A percentile compares a stretch with the other conserved stretches of the same genome.
Evolutionary conservation across 2,113 vertebrate species (phyloP).

Genomic region (Heliornis fulica): DNA sequence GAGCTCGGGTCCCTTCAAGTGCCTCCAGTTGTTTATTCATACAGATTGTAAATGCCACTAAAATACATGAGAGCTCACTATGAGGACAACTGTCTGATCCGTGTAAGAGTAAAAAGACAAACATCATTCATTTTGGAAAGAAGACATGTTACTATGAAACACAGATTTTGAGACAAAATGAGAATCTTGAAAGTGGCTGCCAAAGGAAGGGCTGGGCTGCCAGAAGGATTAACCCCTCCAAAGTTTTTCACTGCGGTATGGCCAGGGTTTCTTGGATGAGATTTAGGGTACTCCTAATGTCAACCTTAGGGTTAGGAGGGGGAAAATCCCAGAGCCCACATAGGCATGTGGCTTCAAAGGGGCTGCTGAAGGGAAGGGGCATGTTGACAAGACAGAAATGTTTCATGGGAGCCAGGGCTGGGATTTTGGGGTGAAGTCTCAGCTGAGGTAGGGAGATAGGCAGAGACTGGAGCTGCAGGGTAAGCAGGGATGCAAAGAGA

Average conservation of each 20-base stretch:
- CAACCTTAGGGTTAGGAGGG: neutral
- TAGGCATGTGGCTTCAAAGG: neutral
- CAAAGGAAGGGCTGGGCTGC: neutral
- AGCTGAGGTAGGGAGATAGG: neutral
- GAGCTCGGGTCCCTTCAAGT: neutral
- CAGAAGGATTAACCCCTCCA: neutral
- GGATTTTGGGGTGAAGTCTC: neutral
- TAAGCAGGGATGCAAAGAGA: neutral
- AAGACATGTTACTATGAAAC: neutral
- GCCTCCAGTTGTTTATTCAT: constrained; percentile 28
- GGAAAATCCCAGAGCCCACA: neutral
- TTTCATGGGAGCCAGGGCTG: neutral
- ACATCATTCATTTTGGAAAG: neutral
- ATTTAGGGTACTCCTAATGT: neutral
- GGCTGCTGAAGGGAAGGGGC: neutral
- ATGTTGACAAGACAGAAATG: neutral
- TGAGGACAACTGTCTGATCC: neutral
- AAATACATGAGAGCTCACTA: neutral
- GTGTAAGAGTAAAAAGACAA: neutral
- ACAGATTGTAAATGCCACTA: constrained; percentile 10
- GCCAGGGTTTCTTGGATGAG: neutral
- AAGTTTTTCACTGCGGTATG: neutral
- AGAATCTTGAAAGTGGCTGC: neutral
- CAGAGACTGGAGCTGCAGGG: neutral
- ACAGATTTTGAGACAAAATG: neutral